These are phyloP conservation scores for Crambe crambe DNA, from an alignment of 37 sponge, comb jelly and placozoan genomes.

Conservation along the genomic window DNA sequence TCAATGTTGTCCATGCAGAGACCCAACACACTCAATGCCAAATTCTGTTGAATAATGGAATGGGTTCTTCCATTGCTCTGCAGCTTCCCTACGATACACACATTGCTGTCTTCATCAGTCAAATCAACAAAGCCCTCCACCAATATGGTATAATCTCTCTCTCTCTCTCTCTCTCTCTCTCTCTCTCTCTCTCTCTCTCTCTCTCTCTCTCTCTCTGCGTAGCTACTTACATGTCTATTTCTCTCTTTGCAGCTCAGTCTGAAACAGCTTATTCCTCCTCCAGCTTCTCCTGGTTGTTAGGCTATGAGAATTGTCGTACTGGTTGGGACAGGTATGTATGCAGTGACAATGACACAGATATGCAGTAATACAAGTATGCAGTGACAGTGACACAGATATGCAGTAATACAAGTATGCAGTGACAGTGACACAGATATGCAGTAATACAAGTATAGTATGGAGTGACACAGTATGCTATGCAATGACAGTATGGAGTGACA, in stretches of 20 bases:
- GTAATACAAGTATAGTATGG: too few relatives aligned
- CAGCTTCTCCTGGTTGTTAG: constrained; percentile 54
- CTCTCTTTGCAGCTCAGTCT: constrained; percentile 10
- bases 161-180: background rate
- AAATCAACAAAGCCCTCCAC: constrained; percentile 36
- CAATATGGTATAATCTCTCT: constrained; percentile 8
- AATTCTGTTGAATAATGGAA: constrained; percentile 35
- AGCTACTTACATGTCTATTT: background rate
- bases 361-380: too few relatives aligned
- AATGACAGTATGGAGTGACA: too few relatives aligned
- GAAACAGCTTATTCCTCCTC: constrained; percentile 7
- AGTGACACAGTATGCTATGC: too few relatives aligned
- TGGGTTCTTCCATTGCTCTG: constrained; percentile 26
- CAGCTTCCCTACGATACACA: constrained; percentile 16
- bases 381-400: too few relatives aligned
- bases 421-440: too few relatives aligned
- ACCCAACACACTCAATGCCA: constrained; percentile 4
- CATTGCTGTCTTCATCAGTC: constrained; percentile 40
- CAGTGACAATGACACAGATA: too few relatives aligned
- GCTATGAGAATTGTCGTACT: constrained; percentile 46
- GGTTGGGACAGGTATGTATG: constrained; percentile 52
- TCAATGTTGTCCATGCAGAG: background rate
- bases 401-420: too few relatives aligned
- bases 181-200: background rate
- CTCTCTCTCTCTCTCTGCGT: background rate